These are phyloP conservation scores for Orius insidiosus DNA, from an alignment of 1,140 invertebrate genomes.

Conservation along the genomic window DNA sequence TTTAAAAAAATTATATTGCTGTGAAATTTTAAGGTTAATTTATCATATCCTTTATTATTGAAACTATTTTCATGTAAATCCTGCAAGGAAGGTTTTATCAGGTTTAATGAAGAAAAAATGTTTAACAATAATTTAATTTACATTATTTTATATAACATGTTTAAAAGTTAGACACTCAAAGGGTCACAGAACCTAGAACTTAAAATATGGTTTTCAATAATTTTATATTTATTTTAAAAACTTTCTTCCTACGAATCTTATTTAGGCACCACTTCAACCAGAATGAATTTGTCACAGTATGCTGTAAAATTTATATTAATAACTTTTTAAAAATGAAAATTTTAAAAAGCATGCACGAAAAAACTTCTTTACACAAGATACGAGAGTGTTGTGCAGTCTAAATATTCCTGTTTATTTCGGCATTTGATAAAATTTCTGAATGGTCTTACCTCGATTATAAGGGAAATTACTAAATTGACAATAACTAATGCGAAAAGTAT, in stretches of 20 bases:
- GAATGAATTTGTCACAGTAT: constrained; percentile 21
- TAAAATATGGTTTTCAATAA: constrained; percentile 18
- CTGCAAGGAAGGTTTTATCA: too few species aligned
- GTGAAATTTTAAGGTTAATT: too few species aligned
- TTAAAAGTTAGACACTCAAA: constrained; percentile 9
- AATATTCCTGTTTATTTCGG: background rate
- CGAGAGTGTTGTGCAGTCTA: background rate
- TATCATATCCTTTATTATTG: too few species aligned
- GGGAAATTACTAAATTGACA: constrained; percentile 23
- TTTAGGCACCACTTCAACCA: constrained; percentile 24
- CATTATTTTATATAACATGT: too few species aligned
- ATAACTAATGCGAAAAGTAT: constrained; percentile 23
- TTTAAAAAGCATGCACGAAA: background rate
- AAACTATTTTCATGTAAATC: too few species aligned
- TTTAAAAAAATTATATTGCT: too few species aligned
- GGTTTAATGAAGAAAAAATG: too few species aligned
- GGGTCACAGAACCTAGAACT: constrained; percentile 12
- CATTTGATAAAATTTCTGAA: constrained; percentile 6
- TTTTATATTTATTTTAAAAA: constrained; percentile 26
- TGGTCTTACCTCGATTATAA: constrained; percentile 26
- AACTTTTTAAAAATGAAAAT: too few species aligned
- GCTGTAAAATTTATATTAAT: constrained; percentile 20
- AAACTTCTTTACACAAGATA: background rate
- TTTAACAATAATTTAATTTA: too few species aligned
- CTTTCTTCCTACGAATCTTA: constrained; percentile 21